phyloP scores from a whole-genome alignment of 2,888 invertebrate genomes.

The Drymonia ruficornis region DNA sequence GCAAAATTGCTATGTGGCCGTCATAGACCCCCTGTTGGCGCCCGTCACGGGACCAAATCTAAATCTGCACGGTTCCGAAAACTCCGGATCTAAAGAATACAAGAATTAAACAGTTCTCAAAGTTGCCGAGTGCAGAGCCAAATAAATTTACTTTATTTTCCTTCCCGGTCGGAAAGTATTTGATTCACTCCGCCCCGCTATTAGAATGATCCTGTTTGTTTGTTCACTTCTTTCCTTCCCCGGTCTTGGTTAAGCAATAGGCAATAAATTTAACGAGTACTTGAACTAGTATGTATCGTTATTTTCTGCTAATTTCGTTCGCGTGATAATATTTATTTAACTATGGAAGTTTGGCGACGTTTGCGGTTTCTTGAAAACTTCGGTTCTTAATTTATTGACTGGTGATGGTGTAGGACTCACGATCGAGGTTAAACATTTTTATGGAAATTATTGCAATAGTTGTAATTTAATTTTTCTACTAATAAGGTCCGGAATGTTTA shows the following conservation, averaged over 20 bases:
- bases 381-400: slow-evolving; percentile 20
- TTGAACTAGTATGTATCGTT: slow-evolving; percentile 63
- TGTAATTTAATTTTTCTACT: too few species aligned
- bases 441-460: too few species aligned
- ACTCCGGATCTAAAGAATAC: slow-evolving; percentile 20
- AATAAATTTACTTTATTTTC: slow-evolving; percentile 56
- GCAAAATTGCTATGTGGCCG: too few species aligned
- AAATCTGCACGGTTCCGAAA: slow-evolving; percentile 21
- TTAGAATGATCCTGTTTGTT: slow-evolving; percentile 66
- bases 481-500: too few species aligned
- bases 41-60: slow-evolving; percentile 38
- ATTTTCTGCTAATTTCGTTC: slow-evolving; percentile 52
- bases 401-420: background rate
- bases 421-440: background rate
- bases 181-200: slow-evolving; percentile 66
- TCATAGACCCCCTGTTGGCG: slow-evolving; percentile 42
- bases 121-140: slow-evolving; percentile 53
- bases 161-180: slow-evolving; percentile 62
- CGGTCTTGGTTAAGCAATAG: slow-evolving; percentile 64
- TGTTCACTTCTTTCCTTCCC: slow-evolving; percentile 54
- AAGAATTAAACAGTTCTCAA: slow-evolving; percentile 56
- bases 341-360: slow-evolving; percentile 15
- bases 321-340: slow-evolving; percentile 34
- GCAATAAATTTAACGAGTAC: slow-evolving; percentile 73
- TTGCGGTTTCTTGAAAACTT: slow-evolving; percentile 9